Conservation (phyloP, 2,113 vertebrate species). For the Cryptotis parvus region DNA sequence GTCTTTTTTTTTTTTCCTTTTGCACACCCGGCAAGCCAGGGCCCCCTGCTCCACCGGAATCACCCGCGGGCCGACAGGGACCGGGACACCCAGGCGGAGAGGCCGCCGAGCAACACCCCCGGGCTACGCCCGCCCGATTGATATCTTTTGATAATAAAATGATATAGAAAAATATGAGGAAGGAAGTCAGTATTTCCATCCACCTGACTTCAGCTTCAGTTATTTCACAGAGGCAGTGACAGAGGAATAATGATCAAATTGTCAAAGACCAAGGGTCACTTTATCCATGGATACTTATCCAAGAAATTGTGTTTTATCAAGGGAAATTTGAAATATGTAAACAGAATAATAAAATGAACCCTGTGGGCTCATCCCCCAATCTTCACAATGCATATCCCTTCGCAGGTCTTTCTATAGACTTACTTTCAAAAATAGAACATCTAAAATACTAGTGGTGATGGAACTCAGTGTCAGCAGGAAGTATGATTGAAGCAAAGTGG, state of each 20-base stretch:
- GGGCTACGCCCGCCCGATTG: no score
- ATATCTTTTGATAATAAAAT: slow-evolving; percentile 7
- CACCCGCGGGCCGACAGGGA: no score
- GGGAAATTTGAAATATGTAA: not conserved
- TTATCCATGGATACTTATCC: not conserved
- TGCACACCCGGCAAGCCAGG: no score
- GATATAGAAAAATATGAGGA: not conserved
- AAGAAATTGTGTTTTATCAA: not conserved
- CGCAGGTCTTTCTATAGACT: not conserved
- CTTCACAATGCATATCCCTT: not conserved
- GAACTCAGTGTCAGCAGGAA: not conserved
- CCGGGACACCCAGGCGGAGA: no score
- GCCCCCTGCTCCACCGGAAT: no score
- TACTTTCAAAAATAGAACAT: slow-evolving; percentile 17
- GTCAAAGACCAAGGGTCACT: not conserved
- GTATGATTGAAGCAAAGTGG: not conserved
- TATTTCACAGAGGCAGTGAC: not conserved
- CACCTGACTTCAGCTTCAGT: not conserved
- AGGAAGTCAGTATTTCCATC: not conserved
- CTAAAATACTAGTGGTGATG: not conserved
- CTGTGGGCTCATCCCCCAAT: not conserved
- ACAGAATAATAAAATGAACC: slow-evolving; percentile 9
- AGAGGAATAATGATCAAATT: not conserved
- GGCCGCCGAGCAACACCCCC: no score
- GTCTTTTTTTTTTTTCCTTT: no score